phyloP scores from a whole-genome alignment of 2,797 vertebrate genomes.

The Sternarchorhynchus goeldii region DNA sequence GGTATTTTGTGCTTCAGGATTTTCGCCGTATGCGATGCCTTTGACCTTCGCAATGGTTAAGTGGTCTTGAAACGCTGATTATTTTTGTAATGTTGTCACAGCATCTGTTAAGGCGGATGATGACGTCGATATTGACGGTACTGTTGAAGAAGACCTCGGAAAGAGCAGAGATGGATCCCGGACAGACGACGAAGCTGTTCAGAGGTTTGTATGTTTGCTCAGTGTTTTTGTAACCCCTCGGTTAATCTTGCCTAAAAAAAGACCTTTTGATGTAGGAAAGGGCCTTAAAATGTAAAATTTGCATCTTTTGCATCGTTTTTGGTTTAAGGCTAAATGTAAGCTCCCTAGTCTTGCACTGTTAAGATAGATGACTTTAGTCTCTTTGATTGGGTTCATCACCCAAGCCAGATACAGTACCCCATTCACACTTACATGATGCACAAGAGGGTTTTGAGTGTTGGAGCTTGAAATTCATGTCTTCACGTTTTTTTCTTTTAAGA shows the following conservation, averaged over 20 bases:
- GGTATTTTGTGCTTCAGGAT: not conserved
- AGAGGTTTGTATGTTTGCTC: conserved; percentile 79
- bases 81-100: conserved; percentile 57
- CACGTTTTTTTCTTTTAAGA: conserved; percentile 64
- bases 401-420: too few species aligned
- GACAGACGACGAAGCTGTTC: conserved; percentile 95
- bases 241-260: not conserved
- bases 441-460: not conserved
- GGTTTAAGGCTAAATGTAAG: too few species aligned
- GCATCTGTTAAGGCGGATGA: conserved; percentile 87
- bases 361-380: not conserved
- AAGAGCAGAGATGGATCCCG: conserved; percentile 96
- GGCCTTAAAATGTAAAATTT: not conserved
- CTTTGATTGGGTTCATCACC: not conserved
- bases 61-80: not conserved
- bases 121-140: conserved; percentile 87
- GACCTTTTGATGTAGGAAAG: not conserved
- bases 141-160: conserved; percentile 91
- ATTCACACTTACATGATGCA: not conserved
- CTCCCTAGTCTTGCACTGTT: too few species aligned
- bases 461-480: not conserved
- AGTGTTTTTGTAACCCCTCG: not conserved
- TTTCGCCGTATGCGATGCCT: not conserved
- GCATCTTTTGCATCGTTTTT: too few species aligned
- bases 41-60: not conserved